These are phyloP conservation scores for Cyrtonyx montezumae DNA, from an alignment of 2,113 vertebrate species.

Conservation along the genomic window DNA sequence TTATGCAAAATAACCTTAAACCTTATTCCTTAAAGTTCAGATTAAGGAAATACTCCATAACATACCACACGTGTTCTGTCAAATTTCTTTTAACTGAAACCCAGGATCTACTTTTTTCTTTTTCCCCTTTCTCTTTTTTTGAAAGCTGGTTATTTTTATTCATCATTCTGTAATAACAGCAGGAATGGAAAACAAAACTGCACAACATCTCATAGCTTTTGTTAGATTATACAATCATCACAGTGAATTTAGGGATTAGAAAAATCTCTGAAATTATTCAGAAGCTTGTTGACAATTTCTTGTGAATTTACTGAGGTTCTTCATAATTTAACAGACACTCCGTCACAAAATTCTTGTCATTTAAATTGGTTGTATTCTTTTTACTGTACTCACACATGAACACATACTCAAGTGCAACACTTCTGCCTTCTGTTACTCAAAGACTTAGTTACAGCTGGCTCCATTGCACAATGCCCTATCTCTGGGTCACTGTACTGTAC, in stretches of 20 bases:
- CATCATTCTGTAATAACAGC: not conserved
- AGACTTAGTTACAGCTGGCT: not conserved
- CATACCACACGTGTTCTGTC: not conserved
- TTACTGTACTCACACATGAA: not conserved
- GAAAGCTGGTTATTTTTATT: not conserved
- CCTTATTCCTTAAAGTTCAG: no score
- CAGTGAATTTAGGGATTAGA: not conserved
- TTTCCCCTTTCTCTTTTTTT: not conserved
- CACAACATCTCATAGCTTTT: not conserved
- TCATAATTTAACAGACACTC: not conserved
- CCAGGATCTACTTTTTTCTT: not conserved
- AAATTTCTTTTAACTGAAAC: not conserved
- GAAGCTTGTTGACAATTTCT: not conserved
- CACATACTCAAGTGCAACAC: not conserved
- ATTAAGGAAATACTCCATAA: not conserved
- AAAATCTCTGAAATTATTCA: not conserved
- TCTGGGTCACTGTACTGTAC: accelerated
- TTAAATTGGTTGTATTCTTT: not conserved
- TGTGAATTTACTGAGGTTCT: not conserved
- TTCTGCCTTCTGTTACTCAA: not conserved
- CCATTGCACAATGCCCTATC: not conserved
- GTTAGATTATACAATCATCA: not conserved
- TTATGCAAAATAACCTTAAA: no score
- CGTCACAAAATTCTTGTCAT: not conserved
- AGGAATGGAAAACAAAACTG: not conserved